Base-by-base conservation (phyloP, 2,888 invertebrate species). In the Rhodophaea formosa region DNA sequence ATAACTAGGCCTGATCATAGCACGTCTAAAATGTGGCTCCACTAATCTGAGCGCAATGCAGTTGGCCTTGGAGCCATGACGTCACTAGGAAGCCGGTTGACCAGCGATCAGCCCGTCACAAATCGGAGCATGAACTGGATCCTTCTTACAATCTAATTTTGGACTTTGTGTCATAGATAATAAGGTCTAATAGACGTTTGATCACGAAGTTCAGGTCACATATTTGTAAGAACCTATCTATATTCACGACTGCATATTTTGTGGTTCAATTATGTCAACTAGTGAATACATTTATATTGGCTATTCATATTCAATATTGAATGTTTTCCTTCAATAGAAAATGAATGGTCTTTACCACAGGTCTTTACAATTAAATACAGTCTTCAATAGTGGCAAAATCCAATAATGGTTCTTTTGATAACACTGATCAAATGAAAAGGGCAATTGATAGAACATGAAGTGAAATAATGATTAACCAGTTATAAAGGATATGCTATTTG, bases 41-140 rank as follows among this genome's bases (percentile, higher is more conserved):
- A 62, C 65, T 68, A 69, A 70, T 72, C 64, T 65, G 64, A 44
- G 32, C 43, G 73, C 69, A 76, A 79, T 79, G 78, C 69, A 62
- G 75, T 62, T 69, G 72, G 75, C 77, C 79, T 80, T 79, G 71
- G 53, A 14, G 23, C 14, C 56, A 54, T 80, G 75, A 78, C 79
- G 73, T 78, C 77, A 80, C 65, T 61, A 81, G 81, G 82, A 82
- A 82, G 78, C 75, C 65, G 69, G 67, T 68, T 74, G 74, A 68
- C 75, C 79, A 70, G 69, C 62, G 64, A 62, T 59, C 62, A 60
- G 62, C 70, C 72, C 67, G 70, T 74, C 74, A 75, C 73, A 69
- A 79, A 73, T 65, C 74, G 70, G 76, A 72, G 69, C 73, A 73
- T 64, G 65, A 67, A 68, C 61, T 46, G 44, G 57, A 66, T 60